Percentiles rank a stretch among this genome's conserved stretches.
phyloP scores from a whole-genome alignment of 2,113 vertebrate species.

The Bambusicola thoracicus region DNA sequence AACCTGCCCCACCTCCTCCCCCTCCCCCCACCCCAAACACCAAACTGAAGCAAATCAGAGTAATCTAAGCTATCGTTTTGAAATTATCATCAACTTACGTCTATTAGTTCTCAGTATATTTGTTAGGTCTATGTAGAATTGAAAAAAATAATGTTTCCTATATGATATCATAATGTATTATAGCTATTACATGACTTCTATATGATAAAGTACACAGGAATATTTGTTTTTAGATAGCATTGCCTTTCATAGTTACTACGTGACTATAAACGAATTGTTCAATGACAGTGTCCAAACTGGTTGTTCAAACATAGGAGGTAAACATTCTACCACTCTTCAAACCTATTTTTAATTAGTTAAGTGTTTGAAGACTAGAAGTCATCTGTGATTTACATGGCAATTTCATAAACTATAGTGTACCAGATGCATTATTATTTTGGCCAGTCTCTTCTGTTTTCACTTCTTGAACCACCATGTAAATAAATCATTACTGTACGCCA shows the following conservation, averaged over 20 bases:
- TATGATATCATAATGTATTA: background rate
- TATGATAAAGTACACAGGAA: background rate
- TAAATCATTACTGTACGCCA: slow-evolving; percentile 32
- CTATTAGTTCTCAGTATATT: background rate
- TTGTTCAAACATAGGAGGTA: background rate
- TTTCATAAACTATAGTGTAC: slow-evolving; percentile 13
- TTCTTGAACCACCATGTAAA: slow-evolving; percentile 21
- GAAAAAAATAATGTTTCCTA: background rate
- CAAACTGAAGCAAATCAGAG: background rate
- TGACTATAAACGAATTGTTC: background rate
- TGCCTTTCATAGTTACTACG: background rate
- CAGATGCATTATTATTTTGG: slow-evolving; percentile 17
- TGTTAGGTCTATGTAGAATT: background rate
- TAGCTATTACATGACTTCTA: background rate
- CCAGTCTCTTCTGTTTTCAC: slow-evolving; percentile 24
- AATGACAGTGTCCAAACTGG: background rate
- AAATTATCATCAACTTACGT: background rate
- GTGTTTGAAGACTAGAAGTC: background rate
- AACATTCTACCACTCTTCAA: background rate
- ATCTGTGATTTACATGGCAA: slow-evolving; percentile 15
- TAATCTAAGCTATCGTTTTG: background rate
- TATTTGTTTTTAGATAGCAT: background rate
- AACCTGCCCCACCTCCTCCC: background rate
- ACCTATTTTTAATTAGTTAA: background rate
- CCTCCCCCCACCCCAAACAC: background rate